Conservation (phyloP, 1,140 invertebrate species). For the Cydia amplana region DNA sequence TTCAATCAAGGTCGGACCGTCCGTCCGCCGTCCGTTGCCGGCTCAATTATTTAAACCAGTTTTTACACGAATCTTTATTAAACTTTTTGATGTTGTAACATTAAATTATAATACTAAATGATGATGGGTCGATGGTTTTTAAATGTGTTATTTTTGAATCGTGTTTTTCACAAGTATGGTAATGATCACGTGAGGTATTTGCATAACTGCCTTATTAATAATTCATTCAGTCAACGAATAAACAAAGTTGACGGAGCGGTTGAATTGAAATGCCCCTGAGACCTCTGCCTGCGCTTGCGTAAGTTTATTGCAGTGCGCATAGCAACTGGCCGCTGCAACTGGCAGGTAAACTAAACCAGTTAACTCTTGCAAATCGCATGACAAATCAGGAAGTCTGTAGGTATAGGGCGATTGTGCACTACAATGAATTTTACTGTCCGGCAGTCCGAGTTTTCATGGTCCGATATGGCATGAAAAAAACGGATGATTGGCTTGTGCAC, state of each 20-base stretch:
- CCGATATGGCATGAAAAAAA: too few species aligned
- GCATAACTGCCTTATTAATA: slow-evolving; percentile 23
- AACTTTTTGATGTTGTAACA: slow-evolving; percentile 33
- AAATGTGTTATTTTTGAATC: slow-evolving; percentile 28
- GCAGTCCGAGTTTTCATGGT: too few species aligned
- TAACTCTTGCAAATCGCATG: slow-evolving; percentile 19
- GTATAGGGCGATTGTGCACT: too few species aligned
- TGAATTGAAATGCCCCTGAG: slow-evolving; percentile 24
- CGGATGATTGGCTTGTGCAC: too few species aligned
- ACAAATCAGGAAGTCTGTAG: slow-evolving; percentile 19
- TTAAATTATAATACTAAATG: slow-evolving; percentile 20
- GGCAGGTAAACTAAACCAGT: slow-evolving; percentile 1
- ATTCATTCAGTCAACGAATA: slow-evolving; percentile 24
- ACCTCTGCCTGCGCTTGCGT: slow-evolving; percentile 5
- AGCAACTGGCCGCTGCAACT: slow-evolving; percentile 13
- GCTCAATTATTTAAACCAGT: slow-evolving; percentile 51
- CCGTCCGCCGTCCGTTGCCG: slow-evolving; percentile 41
- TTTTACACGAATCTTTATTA: slow-evolving; percentile 38
- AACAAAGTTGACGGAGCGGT: slow-evolving; percentile 5
- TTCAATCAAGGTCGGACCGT: slow-evolving; percentile 75
- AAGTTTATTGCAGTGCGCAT: neutral
- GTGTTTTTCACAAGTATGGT: slow-evolving; percentile 16
- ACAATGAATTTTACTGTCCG: too few species aligned
- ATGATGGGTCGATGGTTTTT: slow-evolving; percentile 21
- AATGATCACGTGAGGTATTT: slow-evolving; percentile 28